Evolutionary conservation across 2,888 invertebrate genomes (phyloP).

Genomic region (Drosophila sordidula): DNA sequence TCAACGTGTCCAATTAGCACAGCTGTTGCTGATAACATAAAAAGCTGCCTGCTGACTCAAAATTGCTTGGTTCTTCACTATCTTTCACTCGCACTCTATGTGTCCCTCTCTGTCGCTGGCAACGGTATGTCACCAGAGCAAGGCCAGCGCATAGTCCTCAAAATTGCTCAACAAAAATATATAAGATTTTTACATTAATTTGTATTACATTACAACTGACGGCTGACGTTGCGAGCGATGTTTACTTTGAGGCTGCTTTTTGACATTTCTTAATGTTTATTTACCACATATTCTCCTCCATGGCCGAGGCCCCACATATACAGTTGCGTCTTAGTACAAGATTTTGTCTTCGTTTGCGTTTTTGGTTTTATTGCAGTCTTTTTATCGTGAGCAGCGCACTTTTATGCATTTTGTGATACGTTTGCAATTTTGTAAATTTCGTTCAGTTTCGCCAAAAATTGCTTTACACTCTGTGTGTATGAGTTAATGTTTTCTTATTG

Average conservation of each 20-base stretch:
- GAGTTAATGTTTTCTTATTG: constrained; percentile 56
- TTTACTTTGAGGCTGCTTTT: not conserved
- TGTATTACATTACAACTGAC: constrained; percentile 9
- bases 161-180: constrained; percentile 6
- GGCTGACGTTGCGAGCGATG: constrained; percentile 22
- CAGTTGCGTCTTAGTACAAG: constrained; percentile 12
- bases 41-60: constrained; percentile 37
- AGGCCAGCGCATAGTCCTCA: constrained; percentile 44
- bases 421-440: constrained; percentile 22
- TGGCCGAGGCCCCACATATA: constrained; percentile 48
- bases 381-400: constrained; percentile 6
- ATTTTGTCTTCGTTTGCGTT: constrained; percentile 16
- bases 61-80: constrained; percentile 21
- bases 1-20: constrained; percentile 60
- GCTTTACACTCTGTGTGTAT: constrained; percentile 32
- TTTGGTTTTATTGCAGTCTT: constrained; percentile 34
- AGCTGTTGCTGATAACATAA: constrained; percentile 56
- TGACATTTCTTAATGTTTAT: constrained; percentile 47
- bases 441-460: constrained; percentile 44
- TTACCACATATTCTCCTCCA: constrained; percentile 85
- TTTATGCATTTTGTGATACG: constrained; percentile 48
- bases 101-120: constrained; percentile 32
- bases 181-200: constrained; percentile 31
- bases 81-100: constrained; percentile 8
- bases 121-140: constrained; percentile 37